These are phyloP conservation scores for Drosophila erecta DNA, from an alignment of 1,140 invertebrate genomes.

Conservation along the genomic window DNA sequence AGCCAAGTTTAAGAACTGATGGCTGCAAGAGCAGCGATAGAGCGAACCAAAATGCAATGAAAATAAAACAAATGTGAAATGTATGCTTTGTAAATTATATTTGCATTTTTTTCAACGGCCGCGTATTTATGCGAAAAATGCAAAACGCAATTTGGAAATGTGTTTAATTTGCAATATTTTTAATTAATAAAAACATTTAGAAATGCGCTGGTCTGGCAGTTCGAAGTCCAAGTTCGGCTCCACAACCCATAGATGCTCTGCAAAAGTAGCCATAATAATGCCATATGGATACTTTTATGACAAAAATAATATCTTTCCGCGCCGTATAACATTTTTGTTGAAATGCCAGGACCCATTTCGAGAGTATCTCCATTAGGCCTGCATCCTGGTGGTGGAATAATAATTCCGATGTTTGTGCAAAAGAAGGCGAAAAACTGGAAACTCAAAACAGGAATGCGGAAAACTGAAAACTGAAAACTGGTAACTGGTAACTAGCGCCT, in stretches of 20 bases:
- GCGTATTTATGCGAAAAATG: slow-evolving; percentile 54
- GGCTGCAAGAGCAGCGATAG: slow-evolving; percentile 3
- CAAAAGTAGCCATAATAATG: neutral
- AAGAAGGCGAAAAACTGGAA: slow-evolving; percentile 2
- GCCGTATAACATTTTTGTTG: no score
- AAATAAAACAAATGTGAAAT: slow-evolving; percentile 13
- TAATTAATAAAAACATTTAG: slow-evolving; percentile 80
- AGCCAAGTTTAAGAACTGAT: slow-evolving; percentile 14
- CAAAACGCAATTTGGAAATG: slow-evolving; percentile 68
- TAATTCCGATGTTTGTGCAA: slow-evolving; percentile 47
- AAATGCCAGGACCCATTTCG: neutral
- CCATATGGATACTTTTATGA: neutral
- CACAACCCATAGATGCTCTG: neutral
- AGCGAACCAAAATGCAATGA: slow-evolving; percentile 17
- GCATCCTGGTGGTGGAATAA: slow-evolving; percentile 28
- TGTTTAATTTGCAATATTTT: slow-evolving; percentile 75
- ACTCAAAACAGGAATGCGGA: slow-evolving; percentile 5
- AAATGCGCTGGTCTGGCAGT: slow-evolving; percentile 65
- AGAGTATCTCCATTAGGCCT: slow-evolving; percentile 11
- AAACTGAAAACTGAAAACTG: slow-evolving; percentile 13
- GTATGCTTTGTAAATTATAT: slow-evolving; percentile 68
- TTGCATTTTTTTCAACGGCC: slow-evolving; percentile 54
- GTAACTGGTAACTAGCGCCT: slow-evolving; percentile 24
- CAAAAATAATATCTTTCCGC: no score
- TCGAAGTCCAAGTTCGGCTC: neutral